These are phyloP conservation scores for Hoplostethus mediterraneus DNA, from an alignment of 2,797 vertebrate genomes.

Conservation along the genomic window DNA sequence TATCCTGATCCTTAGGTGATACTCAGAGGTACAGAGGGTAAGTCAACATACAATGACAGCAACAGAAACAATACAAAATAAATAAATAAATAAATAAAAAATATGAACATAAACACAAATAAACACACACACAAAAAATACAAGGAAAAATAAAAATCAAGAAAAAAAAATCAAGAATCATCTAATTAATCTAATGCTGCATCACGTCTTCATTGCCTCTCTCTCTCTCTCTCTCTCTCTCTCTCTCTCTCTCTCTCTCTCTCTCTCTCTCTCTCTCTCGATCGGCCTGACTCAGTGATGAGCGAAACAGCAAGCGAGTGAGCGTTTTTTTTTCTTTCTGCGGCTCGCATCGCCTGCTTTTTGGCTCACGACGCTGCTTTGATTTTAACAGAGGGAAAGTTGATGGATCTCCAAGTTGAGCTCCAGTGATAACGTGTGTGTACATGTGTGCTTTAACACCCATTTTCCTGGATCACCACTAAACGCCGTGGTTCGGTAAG, in stretches of 20 bases:
- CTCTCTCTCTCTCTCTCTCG: not conserved
- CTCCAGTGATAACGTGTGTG: constrained; percentile 5
- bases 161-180: no score
- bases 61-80: not conserved
- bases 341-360: not conserved
- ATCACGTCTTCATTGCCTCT: not conserved
- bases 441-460: constrained; percentile 12
- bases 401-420: not conserved
- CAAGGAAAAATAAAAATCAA: no score
- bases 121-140: no score
- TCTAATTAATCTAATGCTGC: no score
- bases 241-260: constrained; percentile 5
- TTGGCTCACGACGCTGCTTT: not conserved
- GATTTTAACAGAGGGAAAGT: constrained; percentile 11
- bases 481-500: constrained; percentile 9
- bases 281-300: constrained; percentile 3
- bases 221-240: not conserved
- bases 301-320: constrained; percentile 18
- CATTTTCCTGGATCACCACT: constrained; percentile 11
- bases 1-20: not conserved
- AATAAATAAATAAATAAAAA: not conserved
- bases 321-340: constrained; percentile 1
- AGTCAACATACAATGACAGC: not conserved
- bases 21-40: not conserved
- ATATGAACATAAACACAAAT: not conserved